Evolutionary conservation across 2,888 invertebrate genomes (phyloP).

Genomic region (Pardosa pseudoannulata): DNA sequence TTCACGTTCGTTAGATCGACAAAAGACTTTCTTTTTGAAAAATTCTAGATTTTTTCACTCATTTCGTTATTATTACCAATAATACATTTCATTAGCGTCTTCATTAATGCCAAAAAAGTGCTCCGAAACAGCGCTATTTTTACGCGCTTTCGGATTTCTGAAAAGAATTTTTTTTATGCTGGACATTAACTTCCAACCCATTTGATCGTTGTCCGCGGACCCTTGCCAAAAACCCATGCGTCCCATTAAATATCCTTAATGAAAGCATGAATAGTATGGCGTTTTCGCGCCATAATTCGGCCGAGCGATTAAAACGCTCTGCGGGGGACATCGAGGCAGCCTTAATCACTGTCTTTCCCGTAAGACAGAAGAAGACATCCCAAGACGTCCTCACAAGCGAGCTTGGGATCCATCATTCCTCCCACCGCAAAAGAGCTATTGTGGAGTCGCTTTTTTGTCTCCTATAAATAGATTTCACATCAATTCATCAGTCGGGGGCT

Average conservation of each 20-base stretch:
- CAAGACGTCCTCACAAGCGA: constrained; percentile 28
- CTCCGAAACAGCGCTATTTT: no score
- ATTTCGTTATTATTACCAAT: no score
- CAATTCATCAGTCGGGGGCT: constrained; percentile 65
- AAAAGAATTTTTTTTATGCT: no score
- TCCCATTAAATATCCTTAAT: constrained; percentile 22
- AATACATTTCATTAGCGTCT: no score
- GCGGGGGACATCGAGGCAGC: neutral
- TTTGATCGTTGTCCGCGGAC: neutral
- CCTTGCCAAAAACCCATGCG: constrained; percentile 13
- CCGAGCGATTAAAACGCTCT: constrained; percentile 46
- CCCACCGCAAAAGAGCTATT: constrained; percentile 31
- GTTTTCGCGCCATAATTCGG: constrained; percentile 13
- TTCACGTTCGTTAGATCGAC: no score
- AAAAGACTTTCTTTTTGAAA: no score
- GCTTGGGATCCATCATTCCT: constrained; percentile 38
- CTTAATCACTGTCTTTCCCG: constrained; percentile 39
- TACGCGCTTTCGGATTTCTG: no score
- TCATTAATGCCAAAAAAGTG: no score
- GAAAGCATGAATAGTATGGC: constrained; percentile 21
- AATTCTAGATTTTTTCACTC: no score
- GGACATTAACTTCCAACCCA: no score
- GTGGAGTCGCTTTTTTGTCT: neutral
- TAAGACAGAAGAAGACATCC: constrained; percentile 45
- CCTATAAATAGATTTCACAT: constrained; percentile 47